Evolutionary conservation across 2,888 invertebrate genomes (phyloP), one percentile per base, ranked within the genome.

Genomic region (Callinectes sapidus): DNA sequence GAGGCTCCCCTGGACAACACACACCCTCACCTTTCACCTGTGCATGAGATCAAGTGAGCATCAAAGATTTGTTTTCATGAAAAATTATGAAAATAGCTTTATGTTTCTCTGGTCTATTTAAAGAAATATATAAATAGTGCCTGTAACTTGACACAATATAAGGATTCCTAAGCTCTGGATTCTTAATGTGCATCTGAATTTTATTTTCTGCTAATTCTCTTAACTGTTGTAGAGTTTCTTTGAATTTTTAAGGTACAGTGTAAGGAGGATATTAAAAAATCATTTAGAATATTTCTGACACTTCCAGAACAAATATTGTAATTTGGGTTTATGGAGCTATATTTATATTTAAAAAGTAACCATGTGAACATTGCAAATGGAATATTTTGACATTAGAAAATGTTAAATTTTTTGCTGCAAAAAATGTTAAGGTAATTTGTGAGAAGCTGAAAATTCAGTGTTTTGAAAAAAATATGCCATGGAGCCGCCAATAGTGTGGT

Each of bases 21-120:
- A 93, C 92, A 90, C 23, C 66, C 55, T 28, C 93, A 91, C 32
- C 93, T 93, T 42, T 93, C 93, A 87, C 93, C 93, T 48, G 91
- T 93, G 87, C 93, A 93, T 61, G 93, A 93, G 89, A 91, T 93
- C 91, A 93, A 91, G 93, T 93, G 91, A 91, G 93, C 89, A 89
- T 54, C 13, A 16, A 87, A 13, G 42, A 18, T 8, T 71, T 42
- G 8, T 54, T 87, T 8, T 23, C 48, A 35, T 35, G 16, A 81
- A 81, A 35, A 18, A 81, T 13, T 81, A 13, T 81, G 35, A 81
- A 81, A 28, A 71, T 28, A 28, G 10, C 28, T 28, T n/a, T 71
- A 5, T 23, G 18, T 28, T n/a, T 28, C 28, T 71, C 13, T 28
- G n/a, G 71, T 23, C 6, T 10, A 71, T 71, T 71, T 6, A 8